A percentile compares a stretch with the other conserved stretches of the same genome.
These are phyloP conservation scores for Drosophila quadrilineata DNA, from an alignment of 1,140 invertebrate species.

Conservation along the genomic window DNA sequence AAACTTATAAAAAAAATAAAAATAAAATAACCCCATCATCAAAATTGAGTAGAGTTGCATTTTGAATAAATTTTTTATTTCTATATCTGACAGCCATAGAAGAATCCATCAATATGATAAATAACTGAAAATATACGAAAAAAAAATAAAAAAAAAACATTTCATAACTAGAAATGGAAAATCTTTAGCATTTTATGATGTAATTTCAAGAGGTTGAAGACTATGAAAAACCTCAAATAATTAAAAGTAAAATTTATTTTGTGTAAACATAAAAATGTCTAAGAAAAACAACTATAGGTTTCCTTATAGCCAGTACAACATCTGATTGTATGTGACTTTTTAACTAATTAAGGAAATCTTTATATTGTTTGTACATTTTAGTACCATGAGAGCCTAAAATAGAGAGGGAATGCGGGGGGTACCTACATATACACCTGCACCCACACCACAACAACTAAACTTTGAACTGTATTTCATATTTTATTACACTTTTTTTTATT, in stretches of 20 bases:
- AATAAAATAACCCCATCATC: background rate
- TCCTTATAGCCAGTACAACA: too few species aligned
- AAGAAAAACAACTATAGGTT: too few species aligned
- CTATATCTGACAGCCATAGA: conserved; percentile 15
- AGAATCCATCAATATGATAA: conserved; percentile 11
- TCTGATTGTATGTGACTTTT: too few species aligned
- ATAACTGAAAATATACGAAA: background rate
- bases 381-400: background rate
- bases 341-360: too few species aligned
- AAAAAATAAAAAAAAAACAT: background rate
- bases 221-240: too few species aligned
- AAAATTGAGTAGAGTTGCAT: conserved; percentile 3
- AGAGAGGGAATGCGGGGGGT: conserved; percentile 17
- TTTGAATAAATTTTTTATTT: conserved; percentile 21
- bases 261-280: too few species aligned
- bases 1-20: conserved; percentile 2
- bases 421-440: too few species aligned
- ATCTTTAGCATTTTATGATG: background rate
- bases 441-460: conserved; percentile 49
- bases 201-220: too few species aligned
- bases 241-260: too few species aligned
- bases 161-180: background rate
- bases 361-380: too few species aligned
- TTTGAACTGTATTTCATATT: conserved; percentile 44
- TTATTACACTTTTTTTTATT: conserved; percentile 9